Percentiles rank a stretch among this genome's conserved stretches.
These are phyloP conservation scores for Odontomyia ornata DNA, from an alignment of 2,888 invertebrate genomes.

Conservation along the genomic window DNA sequence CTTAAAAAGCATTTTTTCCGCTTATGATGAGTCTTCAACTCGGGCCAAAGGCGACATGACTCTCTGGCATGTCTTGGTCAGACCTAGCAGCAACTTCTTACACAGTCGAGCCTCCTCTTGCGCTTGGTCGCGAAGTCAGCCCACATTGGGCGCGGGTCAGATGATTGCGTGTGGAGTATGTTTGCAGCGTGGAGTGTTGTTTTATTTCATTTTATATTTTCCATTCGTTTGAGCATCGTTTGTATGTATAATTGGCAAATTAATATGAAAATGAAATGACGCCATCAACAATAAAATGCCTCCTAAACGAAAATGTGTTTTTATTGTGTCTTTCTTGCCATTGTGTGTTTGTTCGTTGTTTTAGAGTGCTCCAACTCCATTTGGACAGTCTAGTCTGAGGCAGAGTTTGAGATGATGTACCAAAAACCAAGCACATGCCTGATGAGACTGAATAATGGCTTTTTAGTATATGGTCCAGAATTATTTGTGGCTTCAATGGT, in stretches of 20 bases:
- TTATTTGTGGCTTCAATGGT: too few species aligned
- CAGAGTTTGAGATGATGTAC: too few species aligned
- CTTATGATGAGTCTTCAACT: slow-evolving; percentile 1
- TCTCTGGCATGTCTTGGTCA: background rate
- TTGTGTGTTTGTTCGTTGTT: background rate
- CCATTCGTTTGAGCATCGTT: background rate
- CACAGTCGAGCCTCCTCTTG: background rate
- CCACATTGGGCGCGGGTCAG: too few species aligned
- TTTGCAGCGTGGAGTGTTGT: background rate
- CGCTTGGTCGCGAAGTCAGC: background rate
- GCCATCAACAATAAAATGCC: slow-evolving; percentile 19
- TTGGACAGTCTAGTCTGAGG: too few species aligned
- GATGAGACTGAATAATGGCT: too few species aligned
- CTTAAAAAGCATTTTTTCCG: slow-evolving; percentile 13
- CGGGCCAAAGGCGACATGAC: background rate
- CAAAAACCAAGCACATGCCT: too few species aligned
- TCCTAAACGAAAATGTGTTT: background rate
- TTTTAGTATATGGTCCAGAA: too few species aligned
- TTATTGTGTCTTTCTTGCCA: slow-evolving; percentile 3
- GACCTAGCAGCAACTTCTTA: background rate
- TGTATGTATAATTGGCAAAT: slow-evolving; percentile 41
- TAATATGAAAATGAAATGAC: slow-evolving; percentile 43
- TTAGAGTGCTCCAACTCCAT: background rate
- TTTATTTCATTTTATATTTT: background rate
- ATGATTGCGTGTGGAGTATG: background rate